A percentile compares a stretch with the other conserved stretches of the same genome.
phyloP scores from a whole-genome alignment of 2,113 vertebrate genomes.

The Scophthalmus maximus region DNA sequence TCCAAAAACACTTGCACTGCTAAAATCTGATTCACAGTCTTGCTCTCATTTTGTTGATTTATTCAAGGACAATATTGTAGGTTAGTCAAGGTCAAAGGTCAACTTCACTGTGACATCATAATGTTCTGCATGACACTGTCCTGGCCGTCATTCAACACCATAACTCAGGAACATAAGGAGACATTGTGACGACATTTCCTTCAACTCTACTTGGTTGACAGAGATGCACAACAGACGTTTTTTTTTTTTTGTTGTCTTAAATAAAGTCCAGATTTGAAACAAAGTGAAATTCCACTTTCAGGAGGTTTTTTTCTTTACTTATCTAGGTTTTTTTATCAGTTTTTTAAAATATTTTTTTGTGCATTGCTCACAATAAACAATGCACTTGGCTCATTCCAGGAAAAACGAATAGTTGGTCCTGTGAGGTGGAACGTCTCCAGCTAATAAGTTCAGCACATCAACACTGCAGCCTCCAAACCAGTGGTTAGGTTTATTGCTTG shows the following conservation, averaged over 20 bases:
- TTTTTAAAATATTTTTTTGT: not conserved
- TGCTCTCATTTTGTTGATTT: not conserved
- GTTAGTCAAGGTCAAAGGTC: not conserved
- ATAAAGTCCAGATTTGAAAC: not conserved
- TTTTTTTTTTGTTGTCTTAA: not conserved
- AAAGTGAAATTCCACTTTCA: not conserved
- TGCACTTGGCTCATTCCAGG: slow-evolving; percentile 51
- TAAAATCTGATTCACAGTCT: not conserved
- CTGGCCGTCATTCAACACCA: not conserved
- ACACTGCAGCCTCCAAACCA: slow-evolving; percentile 34
- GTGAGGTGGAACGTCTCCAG: slow-evolving; percentile 61
- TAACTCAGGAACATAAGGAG: not conserved
- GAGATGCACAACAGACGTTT: not conserved
- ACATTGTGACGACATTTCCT: not conserved
- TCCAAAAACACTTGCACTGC: not conserved
- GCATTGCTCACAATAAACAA: slow-evolving; percentile 53
- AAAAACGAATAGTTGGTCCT: slow-evolving; percentile 58
- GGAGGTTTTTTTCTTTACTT: slow-evolving; percentile 12
- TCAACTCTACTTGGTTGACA: not conserved
- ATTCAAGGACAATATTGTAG: not conserved
- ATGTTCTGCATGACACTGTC: not conserved
- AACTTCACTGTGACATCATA: not conserved
- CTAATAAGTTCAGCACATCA: slow-evolving; percentile 19
- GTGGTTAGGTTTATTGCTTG: slow-evolving; percentile 16
- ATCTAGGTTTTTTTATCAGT: too few relatives aligned